These are phyloP conservation scores for Cheilosia scutellata DNA, from an alignment of 2,888 invertebrate species.

Conservation along the genomic window DNA sequence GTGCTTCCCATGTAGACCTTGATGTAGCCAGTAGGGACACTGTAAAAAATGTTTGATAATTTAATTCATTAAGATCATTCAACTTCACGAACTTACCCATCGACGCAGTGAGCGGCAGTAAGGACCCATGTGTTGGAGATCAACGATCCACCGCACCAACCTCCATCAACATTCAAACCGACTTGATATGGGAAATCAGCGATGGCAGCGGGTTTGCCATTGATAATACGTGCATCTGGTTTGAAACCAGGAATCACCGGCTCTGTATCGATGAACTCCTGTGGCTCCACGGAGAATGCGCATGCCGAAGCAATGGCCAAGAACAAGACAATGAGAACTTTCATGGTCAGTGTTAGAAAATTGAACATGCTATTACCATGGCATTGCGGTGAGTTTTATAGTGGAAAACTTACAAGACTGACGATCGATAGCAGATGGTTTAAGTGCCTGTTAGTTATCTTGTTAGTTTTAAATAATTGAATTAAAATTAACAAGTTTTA, in stretches of 20 bases:
- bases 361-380: neutral
- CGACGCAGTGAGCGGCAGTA: constrained; percentile 79
- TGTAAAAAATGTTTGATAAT: neutral
- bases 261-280: constrained; percentile 50
- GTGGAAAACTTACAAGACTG: neutral
- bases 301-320: constrained; percentile 77
- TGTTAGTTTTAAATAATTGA: too few species aligned
- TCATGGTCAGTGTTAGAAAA: constrained; percentile 4
- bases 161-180: constrained; percentile 40
- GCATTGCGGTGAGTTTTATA: neutral
- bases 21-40: neutral
- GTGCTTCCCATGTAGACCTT: constrained; percentile 55
- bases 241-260: constrained; percentile 79
- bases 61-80: neutral
- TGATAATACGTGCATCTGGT: constrained; percentile 62
- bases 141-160: constrained; percentile 30
- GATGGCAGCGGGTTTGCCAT: constrained; percentile 12
- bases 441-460: too few species aligned
- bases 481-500: too few species aligned
- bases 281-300: constrained; percentile 76
- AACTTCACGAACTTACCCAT: constrained; percentile 47
- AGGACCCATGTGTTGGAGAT: constrained; percentile 75
- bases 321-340: constrained; percentile 78
- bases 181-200: constrained; percentile 44
- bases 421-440: neutral